Base-by-base conservation (phyloP, 2,888 invertebrate species). In the Gasteruption jaculator region DNA sequence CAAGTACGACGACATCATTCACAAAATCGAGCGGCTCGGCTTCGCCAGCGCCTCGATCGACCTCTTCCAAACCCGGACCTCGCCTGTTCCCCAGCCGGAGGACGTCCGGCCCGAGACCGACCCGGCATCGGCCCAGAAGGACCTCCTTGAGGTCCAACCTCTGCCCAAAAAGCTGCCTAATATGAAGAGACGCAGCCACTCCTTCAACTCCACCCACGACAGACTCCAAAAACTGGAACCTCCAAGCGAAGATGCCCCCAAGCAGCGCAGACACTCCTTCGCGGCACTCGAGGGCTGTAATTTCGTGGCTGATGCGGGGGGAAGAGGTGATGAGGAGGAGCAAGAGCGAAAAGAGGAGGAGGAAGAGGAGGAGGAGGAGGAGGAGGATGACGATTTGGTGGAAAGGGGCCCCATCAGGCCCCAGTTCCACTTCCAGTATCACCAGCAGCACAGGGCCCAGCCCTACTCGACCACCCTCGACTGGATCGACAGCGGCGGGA, bases 361-460 rank as follows among this genome's bases (percentile, higher is more conserved):
- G 1, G 19, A 47, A 3, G 41, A 42, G 3, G 44, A 49, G 5
- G 41, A 50, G 2, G 46, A 48, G 0, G 41, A 46, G 1, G 44
- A 51, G 2, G 36, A 49, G 1, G 44, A 45, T 8, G 42, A 45
- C n/a, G 52, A 53, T 26, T 43, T 62, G 3, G 45, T 58, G 6
- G 53, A 55, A 33, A 57, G 63, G 1, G 65, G 62, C 3, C 63
- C 63, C 3, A 49, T 57, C 5, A 59, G 55, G 31, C 51, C 58
- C 0, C 52, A 52, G 0, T 11, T 35, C 3, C 40, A 48, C 8
- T 15, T 22, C n/a, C 36, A 53, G 4, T 50, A 45, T 24, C 16
- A 22, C 1, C 34, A 37, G 1, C 2, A 33, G 5, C 3, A 11
- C 5, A 46, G 46, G 2, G 45, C 29, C 6, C 50, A 49, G 12